Percentiles rank a stretch among this genome's conserved stretches.
phyloP scores from a whole-genome alignment of 1,140 invertebrate genomes.

The Caenorhabditis inopinata region DNA sequence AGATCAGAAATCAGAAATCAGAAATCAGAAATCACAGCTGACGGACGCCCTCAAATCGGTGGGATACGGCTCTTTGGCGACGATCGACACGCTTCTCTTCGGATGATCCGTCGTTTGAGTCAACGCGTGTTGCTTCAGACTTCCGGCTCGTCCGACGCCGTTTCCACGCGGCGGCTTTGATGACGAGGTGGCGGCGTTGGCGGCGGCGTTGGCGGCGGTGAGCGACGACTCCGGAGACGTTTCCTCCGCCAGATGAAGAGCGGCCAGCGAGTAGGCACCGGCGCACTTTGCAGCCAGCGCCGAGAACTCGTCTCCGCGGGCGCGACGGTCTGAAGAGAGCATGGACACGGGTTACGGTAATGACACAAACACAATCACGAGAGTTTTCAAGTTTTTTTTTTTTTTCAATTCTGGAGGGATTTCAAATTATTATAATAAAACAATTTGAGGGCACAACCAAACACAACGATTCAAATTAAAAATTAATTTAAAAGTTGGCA shows the following conservation, averaged over 20 bases:
- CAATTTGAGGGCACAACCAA: no score
- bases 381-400: background rate
- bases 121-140: constrained; percentile 34
- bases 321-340: constrained; percentile 20
- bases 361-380: background rate
- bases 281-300: constrained; percentile 50
- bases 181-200: background rate
- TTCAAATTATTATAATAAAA: no score
- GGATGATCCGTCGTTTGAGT: constrained; percentile 42
- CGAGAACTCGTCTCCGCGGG: constrained; percentile 44
- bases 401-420: background rate
- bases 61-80: constrained; percentile 11
- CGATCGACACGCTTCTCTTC: background rate
- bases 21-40: constrained; percentile 50
- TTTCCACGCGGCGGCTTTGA: background rate
- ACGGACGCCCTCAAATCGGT: constrained; percentile 44
- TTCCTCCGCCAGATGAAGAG: constrained; percentile 46
- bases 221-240: background rate
- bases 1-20: constrained; percentile 48
- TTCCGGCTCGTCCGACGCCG: constrained; percentile 17
- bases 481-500: no score
- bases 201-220: background rate
- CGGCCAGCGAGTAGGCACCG: constrained; percentile 53
- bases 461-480: no score
- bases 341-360: background rate